A percentile compares a stretch with the other conserved stretches of the same genome.
Conservation (phyloP, 1,140 invertebrate genomes). For the Drosophila bifasciata region DNA sequence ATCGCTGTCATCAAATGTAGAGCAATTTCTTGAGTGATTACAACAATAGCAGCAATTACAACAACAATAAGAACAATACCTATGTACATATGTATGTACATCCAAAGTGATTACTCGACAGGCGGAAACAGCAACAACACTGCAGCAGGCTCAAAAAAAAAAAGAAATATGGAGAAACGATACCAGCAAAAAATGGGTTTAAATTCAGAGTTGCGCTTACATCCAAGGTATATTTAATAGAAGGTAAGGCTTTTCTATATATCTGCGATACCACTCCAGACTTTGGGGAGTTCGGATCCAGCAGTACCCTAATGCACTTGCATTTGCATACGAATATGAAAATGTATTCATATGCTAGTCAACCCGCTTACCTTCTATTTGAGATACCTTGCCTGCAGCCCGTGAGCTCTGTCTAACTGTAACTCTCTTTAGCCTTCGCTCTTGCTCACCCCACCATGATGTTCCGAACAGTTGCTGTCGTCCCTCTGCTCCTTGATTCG, state of each 20-base stretch:
- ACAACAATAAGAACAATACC: slow-evolving; percentile 19
- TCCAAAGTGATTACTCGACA: slow-evolving; percentile 74
- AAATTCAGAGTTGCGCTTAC: slow-evolving; percentile 43
- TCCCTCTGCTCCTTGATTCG: not conserved
- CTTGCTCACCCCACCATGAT: not conserved
- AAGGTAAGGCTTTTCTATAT: too few relatives aligned
- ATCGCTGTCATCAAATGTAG: slow-evolving; percentile 82
- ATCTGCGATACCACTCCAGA: too few relatives aligned
- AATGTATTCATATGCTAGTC: too few relatives aligned
- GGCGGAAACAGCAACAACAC: slow-evolving; percentile 49
- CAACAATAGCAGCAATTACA: slow-evolving; percentile 60
- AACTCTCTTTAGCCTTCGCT: not conserved
- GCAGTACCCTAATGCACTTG: too few relatives aligned
- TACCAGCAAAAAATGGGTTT: slow-evolving; percentile 73
- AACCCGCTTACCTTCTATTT: too few relatives aligned
- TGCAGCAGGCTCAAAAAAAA: slow-evolving; percentile 43
- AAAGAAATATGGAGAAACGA: slow-evolving; percentile 9
- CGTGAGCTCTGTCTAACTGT: not conserved
- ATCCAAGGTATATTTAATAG: too few relatives aligned
- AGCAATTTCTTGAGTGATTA: slow-evolving; percentile 82
- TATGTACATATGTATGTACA: slow-evolving; percentile 5
- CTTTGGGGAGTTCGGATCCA: slow-evolving; percentile 17
- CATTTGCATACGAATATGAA: too few relatives aligned
- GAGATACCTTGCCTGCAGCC: slow-evolving; percentile 35
- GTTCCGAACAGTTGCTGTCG: too few relatives aligned